Conservation (phyloP, 92 coral and sea anemone genomes). For the Porites lobata region DNA sequence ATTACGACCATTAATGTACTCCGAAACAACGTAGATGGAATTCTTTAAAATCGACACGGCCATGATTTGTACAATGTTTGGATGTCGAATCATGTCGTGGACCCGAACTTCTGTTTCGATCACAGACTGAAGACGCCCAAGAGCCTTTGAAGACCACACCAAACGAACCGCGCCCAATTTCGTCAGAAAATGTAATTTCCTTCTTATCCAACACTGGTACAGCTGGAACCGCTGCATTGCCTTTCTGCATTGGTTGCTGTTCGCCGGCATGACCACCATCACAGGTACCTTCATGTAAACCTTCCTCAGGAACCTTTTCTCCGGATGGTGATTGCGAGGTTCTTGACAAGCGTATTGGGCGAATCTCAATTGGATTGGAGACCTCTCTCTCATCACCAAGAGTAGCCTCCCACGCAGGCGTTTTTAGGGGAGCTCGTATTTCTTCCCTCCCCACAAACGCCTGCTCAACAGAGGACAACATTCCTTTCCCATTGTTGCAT, state of each 20-base stretch:
- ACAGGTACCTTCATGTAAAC: slow-evolving; percentile 18
- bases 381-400: too few relatives aligned
- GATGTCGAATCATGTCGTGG: slow-evolving; percentile 63
- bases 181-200: slow-evolving; percentile 26
- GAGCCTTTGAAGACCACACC: slow-evolving; percentile 62
- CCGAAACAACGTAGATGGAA: slow-evolving; percentile 58
- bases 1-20: slow-evolving; percentile 46
- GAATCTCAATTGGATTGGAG: too few relatives aligned
- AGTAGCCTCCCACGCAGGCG: too few relatives aligned
- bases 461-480: too few relatives aligned
- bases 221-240: not conserved
- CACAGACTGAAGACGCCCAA: slow-evolving; percentile 51
- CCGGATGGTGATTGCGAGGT: too few relatives aligned
- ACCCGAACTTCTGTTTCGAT: slow-evolving; percentile 56
- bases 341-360: too few relatives aligned
- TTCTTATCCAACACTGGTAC: not conserved
- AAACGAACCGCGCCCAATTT: slow-evolving; percentile 72
- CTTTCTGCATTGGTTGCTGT: not conserved
- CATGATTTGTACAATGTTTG: slow-evolving; percentile 77
- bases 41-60: slow-evolving; percentile 59
- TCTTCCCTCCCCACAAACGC: too few relatives aligned
- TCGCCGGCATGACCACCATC: not conserved
- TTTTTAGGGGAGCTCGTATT: too few relatives aligned
- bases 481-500: too few relatives aligned
- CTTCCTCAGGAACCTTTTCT: slow-evolving; percentile 44